phyloP scores from a whole-genome alignment of 1,140 invertebrate genomes.

The Nomia melanderi region DNA sequence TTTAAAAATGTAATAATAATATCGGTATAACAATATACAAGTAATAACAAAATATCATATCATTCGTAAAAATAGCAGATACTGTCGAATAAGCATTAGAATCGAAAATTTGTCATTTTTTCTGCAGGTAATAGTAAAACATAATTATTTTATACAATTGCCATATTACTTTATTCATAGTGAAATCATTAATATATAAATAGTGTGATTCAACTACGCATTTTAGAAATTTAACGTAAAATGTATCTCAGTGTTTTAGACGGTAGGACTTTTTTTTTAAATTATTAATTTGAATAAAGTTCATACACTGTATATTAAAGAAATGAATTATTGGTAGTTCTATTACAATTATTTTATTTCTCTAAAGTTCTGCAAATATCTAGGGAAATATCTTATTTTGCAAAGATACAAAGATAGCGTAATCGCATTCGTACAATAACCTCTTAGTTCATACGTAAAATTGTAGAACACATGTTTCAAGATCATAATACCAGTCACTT shows the following conservation, averaged over 20 bases:
- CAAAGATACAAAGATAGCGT: neutral
- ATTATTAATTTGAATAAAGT: neutral
- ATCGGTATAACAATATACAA: neutral
- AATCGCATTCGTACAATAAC: neutral
- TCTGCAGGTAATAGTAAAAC: neutral
- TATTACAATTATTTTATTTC: neutral
- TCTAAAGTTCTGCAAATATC: neutral
- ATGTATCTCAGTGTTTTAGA: neutral
- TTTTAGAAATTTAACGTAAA: neutral
- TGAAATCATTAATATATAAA: neutral
- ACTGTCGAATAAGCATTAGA: constrained; percentile 17
- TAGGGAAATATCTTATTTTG: neutral
- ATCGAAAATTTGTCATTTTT: constrained; percentile 13
- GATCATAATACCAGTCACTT: neutral
- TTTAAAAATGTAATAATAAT: constrained; percentile 24
- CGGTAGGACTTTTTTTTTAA: too few relatives aligned
- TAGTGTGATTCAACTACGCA: neutral
- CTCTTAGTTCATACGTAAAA: neutral
- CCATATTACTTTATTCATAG: neutral
- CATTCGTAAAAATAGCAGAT: constrained; percentile 10
- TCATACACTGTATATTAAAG: neutral
- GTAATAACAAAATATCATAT: constrained; percentile 2
- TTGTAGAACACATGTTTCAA: neutral
- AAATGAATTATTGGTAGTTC: neutral
- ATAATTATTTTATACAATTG: neutral